Base-by-base conservation (phyloP, 2,888 invertebrate genomes). In the Stenodera caucasica region DNA sequence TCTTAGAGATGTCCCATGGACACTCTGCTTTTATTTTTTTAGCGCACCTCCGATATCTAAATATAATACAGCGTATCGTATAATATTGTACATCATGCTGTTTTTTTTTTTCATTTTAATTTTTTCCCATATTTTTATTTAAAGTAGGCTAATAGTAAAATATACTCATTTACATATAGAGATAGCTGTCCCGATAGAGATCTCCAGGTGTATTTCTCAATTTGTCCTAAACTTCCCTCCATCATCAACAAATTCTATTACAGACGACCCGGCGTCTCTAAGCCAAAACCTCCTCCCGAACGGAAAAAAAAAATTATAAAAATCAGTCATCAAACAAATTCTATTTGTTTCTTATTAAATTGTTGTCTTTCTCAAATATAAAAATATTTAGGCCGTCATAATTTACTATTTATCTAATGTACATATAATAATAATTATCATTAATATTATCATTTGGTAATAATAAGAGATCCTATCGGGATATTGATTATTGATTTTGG, bases 321-420 rank as follows among this genome's bases (percentile, higher is more conserved):
- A n/a, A 72, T 77, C 77, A 77, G 76, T 78, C 76, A 78, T 77
- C 76, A 77, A 77, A 73, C 15, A 14, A 37, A 26, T 3, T 26
- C 26, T 26, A 26, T 26, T 3, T 5, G 76, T 70, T 76, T 73
- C 67, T 70, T 59, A 37, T 55, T 56, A 49, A 40, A 50, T 45
- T 52, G 53, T 45, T 55, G 71, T 77, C 11, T 32, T 29, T 37
- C 3, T 8, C 15, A 40, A 12, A 40, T 40, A 78, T 74, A 78
- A 78, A 78, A 78, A 78, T 78, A 78, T 78, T 78, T 78, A 78
- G 78, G 78, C 78, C 78, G 78, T 72, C 76, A 74, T n/a, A 71
- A 69, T 72, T 73, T 62, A 72, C 70, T 72, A 74, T 72, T 70
- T 72, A 58, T 67, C 64, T 65, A 63, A 65, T 61, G 51, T 65